Evolutionary conservation across 2,797 vertebrate species (phyloP).

Genomic region (Choloepus didactylus): DNA sequence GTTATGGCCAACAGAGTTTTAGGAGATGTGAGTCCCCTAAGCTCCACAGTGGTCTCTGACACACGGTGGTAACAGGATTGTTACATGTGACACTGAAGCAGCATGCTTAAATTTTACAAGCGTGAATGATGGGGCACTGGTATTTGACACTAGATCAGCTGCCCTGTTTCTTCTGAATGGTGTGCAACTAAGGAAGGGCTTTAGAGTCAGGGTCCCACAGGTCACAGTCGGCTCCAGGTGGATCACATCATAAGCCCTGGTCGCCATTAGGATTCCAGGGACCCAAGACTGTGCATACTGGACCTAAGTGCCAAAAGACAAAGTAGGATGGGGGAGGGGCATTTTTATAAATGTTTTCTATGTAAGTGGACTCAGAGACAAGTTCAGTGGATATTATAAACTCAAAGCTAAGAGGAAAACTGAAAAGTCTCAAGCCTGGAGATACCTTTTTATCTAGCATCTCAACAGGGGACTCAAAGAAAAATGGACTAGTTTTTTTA

Average conservation of each 20-base stretch:
- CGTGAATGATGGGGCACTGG: neutral
- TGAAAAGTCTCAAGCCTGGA: neutral
- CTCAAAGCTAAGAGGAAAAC: neutral
- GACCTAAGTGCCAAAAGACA: neutral
- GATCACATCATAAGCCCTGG: no score
- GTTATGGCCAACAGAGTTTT: neutral
- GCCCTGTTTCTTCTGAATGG: neutral
- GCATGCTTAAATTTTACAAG: neutral
- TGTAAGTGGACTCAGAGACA: neutral
- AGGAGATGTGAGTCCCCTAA: neutral
- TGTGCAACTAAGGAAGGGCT: neutral
- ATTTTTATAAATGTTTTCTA: neutral
- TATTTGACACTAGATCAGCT: rapidly evolving
- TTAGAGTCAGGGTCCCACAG: neutral
- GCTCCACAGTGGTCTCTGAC: neutral
- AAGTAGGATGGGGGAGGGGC: neutral
- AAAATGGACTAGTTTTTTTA: neutral
- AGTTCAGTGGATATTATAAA: neutral
- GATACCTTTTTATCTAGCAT: neutral
- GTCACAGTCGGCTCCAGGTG: neutral
- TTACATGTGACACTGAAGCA: neutral
- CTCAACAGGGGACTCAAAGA: neutral
- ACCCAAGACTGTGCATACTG: neutral
- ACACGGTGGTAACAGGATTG: neutral
- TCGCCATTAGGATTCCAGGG: no score